Conservation (phyloP, 2,113 vertebrate genomes). For the Peucedramus taeniatus region DNA sequence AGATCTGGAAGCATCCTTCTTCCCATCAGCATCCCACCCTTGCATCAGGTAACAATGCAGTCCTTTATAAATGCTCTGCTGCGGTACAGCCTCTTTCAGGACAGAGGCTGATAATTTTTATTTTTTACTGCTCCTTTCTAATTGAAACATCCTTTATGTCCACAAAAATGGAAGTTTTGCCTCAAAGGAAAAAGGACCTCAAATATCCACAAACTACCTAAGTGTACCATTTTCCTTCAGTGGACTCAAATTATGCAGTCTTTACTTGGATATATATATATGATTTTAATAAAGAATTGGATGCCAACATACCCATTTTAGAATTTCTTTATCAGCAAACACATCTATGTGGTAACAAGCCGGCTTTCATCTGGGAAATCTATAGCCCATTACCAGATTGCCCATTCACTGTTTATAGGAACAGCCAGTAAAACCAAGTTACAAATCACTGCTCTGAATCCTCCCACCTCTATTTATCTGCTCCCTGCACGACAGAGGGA, state of each 20-base stretch:
- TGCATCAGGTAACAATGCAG: background rate
- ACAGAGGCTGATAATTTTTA: background rate
- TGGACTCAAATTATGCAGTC: background rate
- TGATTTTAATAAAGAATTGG: background rate
- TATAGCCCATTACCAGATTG: background rate
- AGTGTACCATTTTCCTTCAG: background rate
- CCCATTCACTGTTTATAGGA: background rate
- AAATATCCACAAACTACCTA: background rate
- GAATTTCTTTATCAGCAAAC: background rate
- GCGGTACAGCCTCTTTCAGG: rapidly evolving
- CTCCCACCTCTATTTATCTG: conserved; percentile 4
- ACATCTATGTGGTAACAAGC: background rate
- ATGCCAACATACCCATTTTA: background rate
- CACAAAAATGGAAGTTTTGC: background rate
- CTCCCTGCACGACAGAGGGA: background rate
- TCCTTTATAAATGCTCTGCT: background rate
- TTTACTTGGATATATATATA: background rate
- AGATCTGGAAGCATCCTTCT: background rate
- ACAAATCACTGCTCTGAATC: conserved; percentile 57
- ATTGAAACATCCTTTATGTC: background rate
- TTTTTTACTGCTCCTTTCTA: background rate
- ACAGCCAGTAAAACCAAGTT: conserved; percentile 15
- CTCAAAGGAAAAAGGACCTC: background rate
- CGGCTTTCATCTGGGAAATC: background rate
- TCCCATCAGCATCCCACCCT: background rate